A percentile compares a stretch with the other conserved stretches of the same genome.
phyloP scores from a whole-genome alignment of 2,113 vertebrate species.

The Hydrolagus affinis region DNA sequence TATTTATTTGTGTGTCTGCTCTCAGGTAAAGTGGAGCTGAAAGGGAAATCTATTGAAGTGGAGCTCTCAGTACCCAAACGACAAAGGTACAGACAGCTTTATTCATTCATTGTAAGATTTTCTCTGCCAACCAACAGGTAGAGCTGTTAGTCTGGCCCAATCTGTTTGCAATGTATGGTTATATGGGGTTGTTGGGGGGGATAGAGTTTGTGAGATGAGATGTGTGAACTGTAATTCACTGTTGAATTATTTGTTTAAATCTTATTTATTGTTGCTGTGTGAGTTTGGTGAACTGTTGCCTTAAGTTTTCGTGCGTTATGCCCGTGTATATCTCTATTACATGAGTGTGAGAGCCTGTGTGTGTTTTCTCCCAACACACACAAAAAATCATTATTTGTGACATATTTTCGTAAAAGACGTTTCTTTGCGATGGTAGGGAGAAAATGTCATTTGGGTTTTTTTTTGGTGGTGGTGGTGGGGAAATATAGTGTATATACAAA shows the following conservation, averaged over 20 bases:
- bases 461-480: no score
- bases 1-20: constrained; percentile 39
- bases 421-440: not conserved
- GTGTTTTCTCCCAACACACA: no score
- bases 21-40: constrained; percentile 93
- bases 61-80: constrained; percentile 94
- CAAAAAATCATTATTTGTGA: not conserved
- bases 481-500: no score
- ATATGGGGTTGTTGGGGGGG: not conserved
- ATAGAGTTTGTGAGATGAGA: not conserved
- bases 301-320: no score
- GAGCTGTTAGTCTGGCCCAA: not conserved
- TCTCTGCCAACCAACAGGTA: not conserved
- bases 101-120: not conserved
- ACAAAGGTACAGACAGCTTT: constrained; percentile 71
- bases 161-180: not conserved
- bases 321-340: no score
- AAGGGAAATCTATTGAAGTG: constrained; percentile 91
- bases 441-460: not conserved
- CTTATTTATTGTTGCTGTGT: not conserved
- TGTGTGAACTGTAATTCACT: not conserved
- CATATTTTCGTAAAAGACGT: not conserved
- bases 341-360: no score
- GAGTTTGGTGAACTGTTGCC: not conserved
- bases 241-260: not conserved